Evolutionary conservation across 1,140 invertebrate species (phyloP).

Genomic region (Episyrphus balteatus): DNA sequence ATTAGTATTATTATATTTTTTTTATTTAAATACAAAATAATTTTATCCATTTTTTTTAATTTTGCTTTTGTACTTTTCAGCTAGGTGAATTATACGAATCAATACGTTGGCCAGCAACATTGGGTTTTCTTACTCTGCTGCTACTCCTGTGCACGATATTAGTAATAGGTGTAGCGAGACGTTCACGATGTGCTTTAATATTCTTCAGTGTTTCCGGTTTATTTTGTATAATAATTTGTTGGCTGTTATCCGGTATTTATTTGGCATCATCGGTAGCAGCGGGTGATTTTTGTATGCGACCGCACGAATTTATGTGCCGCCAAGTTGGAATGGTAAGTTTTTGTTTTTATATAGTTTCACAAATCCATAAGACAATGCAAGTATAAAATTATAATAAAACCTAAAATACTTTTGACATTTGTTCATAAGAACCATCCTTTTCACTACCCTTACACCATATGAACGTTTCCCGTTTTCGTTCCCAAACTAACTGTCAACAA

Average conservation of each 20-base stretch:
- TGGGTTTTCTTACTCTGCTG: slow-evolving; percentile 62
- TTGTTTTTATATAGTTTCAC: too few relatives aligned
- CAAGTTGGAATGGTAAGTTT: slow-evolving; percentile 34
- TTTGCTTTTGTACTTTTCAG: slow-evolving; percentile 12
- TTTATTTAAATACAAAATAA: too few relatives aligned
- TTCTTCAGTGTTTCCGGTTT: slow-evolving; percentile 66
- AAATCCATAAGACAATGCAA: too few relatives aligned
- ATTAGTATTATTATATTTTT: neutral
- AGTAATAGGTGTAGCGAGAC: slow-evolving; percentile 67
- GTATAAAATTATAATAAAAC: too few relatives aligned
- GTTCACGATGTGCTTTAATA: slow-evolving; percentile 72
- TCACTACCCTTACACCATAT: too few relatives aligned
- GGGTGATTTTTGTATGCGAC: slow-evolving; percentile 61
- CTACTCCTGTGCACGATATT: slow-evolving; percentile 69
- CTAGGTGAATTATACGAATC: slow-evolving; percentile 46
- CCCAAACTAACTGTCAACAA: too few relatives aligned
- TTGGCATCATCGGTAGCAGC: slow-evolving; percentile 57
- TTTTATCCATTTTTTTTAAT: neutral
- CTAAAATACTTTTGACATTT: too few relatives aligned
- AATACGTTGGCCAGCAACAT: slow-evolving; percentile 66
- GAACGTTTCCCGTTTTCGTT: too few relatives aligned
- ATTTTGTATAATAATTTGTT: slow-evolving; percentile 69
- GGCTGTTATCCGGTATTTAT: slow-evolving; percentile 66
- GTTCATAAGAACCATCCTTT: too few relatives aligned
- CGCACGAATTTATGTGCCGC: slow-evolving; percentile 42